Evolutionary conservation across 2,888 invertebrate species (phyloP).

Genomic region (Lepidochitona cinerea): DNA sequence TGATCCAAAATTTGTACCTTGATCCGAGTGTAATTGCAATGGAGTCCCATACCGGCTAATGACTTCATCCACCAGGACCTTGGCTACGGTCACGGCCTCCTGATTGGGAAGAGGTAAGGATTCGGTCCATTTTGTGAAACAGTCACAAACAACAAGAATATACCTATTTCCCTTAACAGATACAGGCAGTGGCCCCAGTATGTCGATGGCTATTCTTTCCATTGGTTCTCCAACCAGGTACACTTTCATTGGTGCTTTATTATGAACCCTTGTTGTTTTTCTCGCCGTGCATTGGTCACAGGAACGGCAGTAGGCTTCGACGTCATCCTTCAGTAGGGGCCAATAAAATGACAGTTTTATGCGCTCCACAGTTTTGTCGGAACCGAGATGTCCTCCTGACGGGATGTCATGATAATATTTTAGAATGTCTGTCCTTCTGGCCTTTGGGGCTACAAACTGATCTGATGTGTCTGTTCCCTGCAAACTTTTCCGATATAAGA

Average conservation of each 20-base stretch:
- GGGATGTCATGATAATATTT: constrained; percentile 2
- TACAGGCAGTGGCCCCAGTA: constrained; percentile 19
- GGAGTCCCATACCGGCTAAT: constrained; percentile 28
- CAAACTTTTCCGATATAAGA: neutral
- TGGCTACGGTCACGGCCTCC: constrained; percentile 32
- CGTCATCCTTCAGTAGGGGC: constrained; percentile 15
- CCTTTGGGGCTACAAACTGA: neutral
- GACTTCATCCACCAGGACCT: constrained; percentile 25
- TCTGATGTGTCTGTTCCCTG: too few species aligned
- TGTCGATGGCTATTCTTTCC: constrained; percentile 20
- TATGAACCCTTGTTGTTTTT: constrained; percentile 6
- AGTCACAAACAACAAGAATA: constrained; percentile 23
- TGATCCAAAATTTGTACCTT: constrained; percentile 30
- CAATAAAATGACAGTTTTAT: constrained; percentile 9
- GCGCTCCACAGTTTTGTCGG: neutral
- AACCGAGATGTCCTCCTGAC: constrained; percentile 21
- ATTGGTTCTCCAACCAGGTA: constrained; percentile 8
- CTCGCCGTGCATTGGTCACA: constrained; percentile 24
- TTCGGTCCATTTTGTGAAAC: constrained; percentile 29
- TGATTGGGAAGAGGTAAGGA: constrained; percentile 21
- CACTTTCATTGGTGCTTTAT: constrained; percentile 2
- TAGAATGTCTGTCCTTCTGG: neutral
- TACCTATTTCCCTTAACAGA: constrained; percentile 16
- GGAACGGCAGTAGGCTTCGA: constrained; percentile 13
- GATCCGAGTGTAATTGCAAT: constrained; percentile 27